Evolutionary conservation across 2,797 vertebrate genomes (phyloP).

Genomic region (Crocidura indochinensis): DNA sequence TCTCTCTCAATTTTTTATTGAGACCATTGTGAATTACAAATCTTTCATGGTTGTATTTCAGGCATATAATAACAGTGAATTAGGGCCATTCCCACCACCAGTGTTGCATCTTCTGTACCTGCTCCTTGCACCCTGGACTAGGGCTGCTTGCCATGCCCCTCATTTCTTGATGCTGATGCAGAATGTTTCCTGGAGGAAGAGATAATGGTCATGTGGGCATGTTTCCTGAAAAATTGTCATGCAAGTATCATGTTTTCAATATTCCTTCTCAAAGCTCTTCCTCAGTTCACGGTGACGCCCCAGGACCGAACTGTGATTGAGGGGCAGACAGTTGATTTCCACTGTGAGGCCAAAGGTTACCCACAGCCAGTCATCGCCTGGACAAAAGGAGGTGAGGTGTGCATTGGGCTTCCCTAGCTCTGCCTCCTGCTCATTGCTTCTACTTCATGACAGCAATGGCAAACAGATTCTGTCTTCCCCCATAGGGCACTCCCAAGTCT

Average conservation of each 20-base stretch:
- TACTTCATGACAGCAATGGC: not conserved
- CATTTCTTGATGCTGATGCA: not conserved
- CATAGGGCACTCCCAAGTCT: not conserved
- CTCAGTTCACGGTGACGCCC: constrained; percentile 96
- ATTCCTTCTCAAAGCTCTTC: constrained; percentile 91
- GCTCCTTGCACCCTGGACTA: not conserved
- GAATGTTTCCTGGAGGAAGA: too few species aligned
- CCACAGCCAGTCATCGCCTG: constrained; percentile 97
- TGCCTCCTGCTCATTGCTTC: not conserved
- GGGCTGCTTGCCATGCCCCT: not conserved
- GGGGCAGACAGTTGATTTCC: constrained; percentile 97
- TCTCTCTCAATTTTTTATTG: too few species aligned
- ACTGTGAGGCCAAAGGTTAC: constrained; percentile 96
- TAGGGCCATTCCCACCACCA: too few species aligned
- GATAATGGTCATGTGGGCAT: not conserved
- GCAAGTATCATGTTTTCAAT: not conserved
- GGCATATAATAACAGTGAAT: too few species aligned
- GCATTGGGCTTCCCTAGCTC: not conserved
- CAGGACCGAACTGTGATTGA: constrained; percentile 96
- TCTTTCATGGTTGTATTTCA: too few species aligned
- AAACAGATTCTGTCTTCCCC: not conserved
- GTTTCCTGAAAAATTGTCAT: not conserved
- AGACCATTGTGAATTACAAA: too few species aligned
- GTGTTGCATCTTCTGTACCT: not conserved
- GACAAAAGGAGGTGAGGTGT: constrained; percentile 95